Evolutionary conservation across 2,888 invertebrate species (phyloP), one percentile per base, ranked within the genome.

Genomic region (Torymus aiolomorphi): DNA sequence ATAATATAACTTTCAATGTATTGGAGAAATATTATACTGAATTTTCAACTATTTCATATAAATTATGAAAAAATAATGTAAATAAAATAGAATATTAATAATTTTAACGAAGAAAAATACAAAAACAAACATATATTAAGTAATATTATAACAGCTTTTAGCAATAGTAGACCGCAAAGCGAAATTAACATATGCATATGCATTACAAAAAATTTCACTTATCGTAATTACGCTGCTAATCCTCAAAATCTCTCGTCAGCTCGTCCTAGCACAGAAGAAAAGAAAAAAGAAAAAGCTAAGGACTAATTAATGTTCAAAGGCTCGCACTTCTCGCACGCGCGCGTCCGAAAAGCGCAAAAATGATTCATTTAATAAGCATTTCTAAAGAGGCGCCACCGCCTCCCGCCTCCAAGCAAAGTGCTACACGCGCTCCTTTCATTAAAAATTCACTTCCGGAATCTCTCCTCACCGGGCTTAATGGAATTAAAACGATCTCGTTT

Each of bases 401-500:
- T 3, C 31, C 31, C 5, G 31, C 31, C 42, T 8, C 1, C 42
- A 70, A 77, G 65, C 63, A 18, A 63, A 63, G 70, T 70, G 76
- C 56, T 70, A 63, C 76, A 54, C 51, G 61, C 69, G 12, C 18
- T 54, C 10, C 62, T 69, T 69, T 67, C 76, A 76, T 76, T 69
- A 69, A 76, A 76, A 69, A 76, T 76, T 69, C 61, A 76, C 24
- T 69, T 62, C 76, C 31, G 54, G 56, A 70, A 63, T 63, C 18
- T 76, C 51, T 18, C 54, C 54, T 12, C 62, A 8, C 49, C 16
- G 3, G n/a, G 49, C 56, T 76, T 70, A 76, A 76, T 76, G 76
- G 70, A 69, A 76, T 70, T 76, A 76, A 76, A 76, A 70, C 69
- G 76, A 76, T 62, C 76, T 49, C 70, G 57, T 69, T 70, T 70